Evolutionary conservation across 2,888 invertebrate species (phyloP).

Genomic region (Melieria crassipennis): DNA sequence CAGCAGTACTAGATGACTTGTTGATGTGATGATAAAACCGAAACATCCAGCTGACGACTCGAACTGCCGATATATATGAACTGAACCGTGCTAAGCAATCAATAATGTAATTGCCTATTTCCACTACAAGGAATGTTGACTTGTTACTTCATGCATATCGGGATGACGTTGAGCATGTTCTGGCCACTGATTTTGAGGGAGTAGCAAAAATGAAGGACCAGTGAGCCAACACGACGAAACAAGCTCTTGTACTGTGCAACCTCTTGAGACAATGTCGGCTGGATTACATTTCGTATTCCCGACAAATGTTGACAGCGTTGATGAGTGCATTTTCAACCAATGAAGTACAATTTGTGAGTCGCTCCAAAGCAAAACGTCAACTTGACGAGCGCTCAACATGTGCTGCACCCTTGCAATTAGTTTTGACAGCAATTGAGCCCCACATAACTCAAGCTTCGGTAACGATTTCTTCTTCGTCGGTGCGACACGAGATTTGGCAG

Average conservation of each 20-base stretch:
- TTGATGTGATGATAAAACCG: constrained; percentile 13
- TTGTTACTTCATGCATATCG: constrained; percentile 24
- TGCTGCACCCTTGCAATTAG: not conserved
- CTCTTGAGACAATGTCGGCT: constrained; percentile 25
- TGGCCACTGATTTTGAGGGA: constrained; percentile 9
- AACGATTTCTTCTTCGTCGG: constrained; percentile 1
- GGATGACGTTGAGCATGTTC: not conserved
- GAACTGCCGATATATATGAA: constrained; percentile 17
- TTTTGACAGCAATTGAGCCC: constrained; percentile 27
- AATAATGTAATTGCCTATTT: constrained; percentile 7
- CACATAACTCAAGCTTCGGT: constrained; percentile 27
- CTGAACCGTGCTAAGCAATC: constrained; percentile 13
- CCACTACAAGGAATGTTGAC: constrained; percentile 1
- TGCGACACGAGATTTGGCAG: constrained; percentile 25
- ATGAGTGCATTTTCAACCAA: constrained; percentile 39
- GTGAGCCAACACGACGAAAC: constrained; percentile 17
- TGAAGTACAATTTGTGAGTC: constrained; percentile 12
- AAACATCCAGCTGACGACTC: constrained; percentile 30
- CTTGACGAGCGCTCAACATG: not conserved
- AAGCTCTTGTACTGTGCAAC: constrained; percentile 26
- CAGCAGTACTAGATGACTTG: not conserved
- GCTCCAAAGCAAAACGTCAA: constrained; percentile 1
- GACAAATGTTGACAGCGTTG: constrained; percentile 38
- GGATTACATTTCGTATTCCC: constrained; percentile 31
- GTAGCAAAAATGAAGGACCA: constrained; percentile 16